Evolutionary conservation across 2,113 vertebrate genomes (phyloP).

Genomic region (Menura novaehollandiae): DNA sequence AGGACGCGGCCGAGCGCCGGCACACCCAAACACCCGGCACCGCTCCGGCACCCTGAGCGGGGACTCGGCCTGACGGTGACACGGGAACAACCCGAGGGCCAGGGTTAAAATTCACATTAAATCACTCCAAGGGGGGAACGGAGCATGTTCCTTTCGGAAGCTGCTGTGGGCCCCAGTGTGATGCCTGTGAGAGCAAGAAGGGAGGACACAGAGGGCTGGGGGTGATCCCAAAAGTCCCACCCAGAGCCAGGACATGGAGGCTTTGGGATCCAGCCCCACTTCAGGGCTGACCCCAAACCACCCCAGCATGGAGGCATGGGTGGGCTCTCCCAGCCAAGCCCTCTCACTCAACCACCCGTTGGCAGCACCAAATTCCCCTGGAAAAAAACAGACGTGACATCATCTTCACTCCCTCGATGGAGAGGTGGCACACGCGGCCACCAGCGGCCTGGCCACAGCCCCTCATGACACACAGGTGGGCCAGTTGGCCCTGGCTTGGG

Average conservation of each 20-base stretch:
- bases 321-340: background rate
- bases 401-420: fast-evolving
- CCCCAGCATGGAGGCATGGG: fast-evolving
- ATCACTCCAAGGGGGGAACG: fast-evolving
- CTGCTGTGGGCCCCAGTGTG: fast-evolving
- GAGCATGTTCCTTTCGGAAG: background rate
- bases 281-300: background rate
- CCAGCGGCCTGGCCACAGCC: fast-evolving
- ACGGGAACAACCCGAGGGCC: fast-evolving
- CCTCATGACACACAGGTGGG: background rate
- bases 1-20: fast-evolving
- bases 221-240: background rate
- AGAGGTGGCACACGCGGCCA: fast-evolving
- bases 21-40: background rate
- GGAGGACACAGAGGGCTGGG: fast-evolving
- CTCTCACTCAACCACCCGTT: fast-evolving
- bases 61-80: fast-evolving
- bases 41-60: fast-evolving
- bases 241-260: fast-evolving
- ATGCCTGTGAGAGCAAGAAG: fast-evolving
- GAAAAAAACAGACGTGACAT: background rate
- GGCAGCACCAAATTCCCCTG: background rate
- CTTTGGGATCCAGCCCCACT: background rate
- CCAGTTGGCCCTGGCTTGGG: background rate
- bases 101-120: background rate